Evolutionary conservation across 2,888 invertebrate species (phyloP).

Genomic region (Nomada ferruginata): DNA sequence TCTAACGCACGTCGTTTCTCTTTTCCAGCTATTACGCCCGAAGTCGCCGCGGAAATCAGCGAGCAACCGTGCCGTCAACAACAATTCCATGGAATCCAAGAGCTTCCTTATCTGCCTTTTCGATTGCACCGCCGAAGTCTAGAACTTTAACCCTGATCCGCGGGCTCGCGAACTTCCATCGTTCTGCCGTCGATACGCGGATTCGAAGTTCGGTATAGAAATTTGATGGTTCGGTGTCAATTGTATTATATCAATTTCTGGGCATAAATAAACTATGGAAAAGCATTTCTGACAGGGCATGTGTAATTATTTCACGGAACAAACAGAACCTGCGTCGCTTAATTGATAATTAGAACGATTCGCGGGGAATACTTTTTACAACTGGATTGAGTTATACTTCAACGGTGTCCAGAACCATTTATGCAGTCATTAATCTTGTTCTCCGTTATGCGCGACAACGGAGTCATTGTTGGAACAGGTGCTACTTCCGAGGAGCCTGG

Average conservation of each 20-base stretch:
- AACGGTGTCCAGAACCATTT: constrained; percentile 73
- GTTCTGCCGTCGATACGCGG: neutral
- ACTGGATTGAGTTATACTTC: constrained; percentile 75
- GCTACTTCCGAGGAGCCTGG: constrained; percentile 50
- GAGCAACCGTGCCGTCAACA: neutral
- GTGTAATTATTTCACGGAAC: neutral
- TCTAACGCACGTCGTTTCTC: constrained; percentile 56
- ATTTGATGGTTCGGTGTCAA: no score
- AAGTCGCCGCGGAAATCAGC: constrained; percentile 27
- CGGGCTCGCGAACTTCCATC: neutral
- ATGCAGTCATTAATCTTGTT: constrained; percentile 80
- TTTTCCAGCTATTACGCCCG: constrained; percentile 57
- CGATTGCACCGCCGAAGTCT: neutral
- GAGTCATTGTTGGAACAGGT: constrained; percentile 72
- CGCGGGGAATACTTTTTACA: constrained; percentile 49
- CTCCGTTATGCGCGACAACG: constrained; percentile 67
- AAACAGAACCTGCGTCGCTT: neutral
- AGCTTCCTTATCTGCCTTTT: constrained; percentile 48
- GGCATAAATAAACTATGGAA: no score
- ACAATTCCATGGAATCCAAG: constrained; percentile 21
- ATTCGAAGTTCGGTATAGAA: no score
- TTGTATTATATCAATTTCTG: no score
- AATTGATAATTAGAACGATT: constrained; percentile 29
- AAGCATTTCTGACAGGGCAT: no score
- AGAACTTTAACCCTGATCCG: neutral